Conservation (phyloP, 2,797 vertebrate species). For the Antennarius maculatus region DNA sequence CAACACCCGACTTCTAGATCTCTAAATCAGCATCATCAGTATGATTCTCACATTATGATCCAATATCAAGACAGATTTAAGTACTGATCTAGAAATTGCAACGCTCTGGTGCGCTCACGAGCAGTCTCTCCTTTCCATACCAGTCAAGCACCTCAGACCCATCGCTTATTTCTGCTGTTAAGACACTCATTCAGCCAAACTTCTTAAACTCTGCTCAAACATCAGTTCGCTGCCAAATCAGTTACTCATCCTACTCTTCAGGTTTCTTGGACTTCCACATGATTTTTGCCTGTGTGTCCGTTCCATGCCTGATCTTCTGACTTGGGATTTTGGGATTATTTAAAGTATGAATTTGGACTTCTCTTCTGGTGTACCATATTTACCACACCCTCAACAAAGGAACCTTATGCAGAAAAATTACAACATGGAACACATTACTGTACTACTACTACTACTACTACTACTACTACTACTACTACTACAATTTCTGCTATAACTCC, state of each 20-base stretch:
- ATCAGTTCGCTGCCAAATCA: too few relatives aligned
- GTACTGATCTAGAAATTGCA: constrained; percentile 47
- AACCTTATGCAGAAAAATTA: constrained; percentile 13
- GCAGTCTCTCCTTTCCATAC: constrained; percentile 16
- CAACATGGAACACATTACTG: constrained; percentile 12
- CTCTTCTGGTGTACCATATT: too few relatives aligned
- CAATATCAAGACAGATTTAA: constrained; percentile 40
- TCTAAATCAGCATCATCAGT: constrained; percentile 15
- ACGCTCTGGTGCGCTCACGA: constrained; percentile 18
- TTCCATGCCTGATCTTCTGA: too few relatives aligned
- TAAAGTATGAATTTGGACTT: too few relatives aligned
- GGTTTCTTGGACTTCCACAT: too few relatives aligned
- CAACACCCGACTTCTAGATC: constrained; percentile 49
- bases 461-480: neutral
- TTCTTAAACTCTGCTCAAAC: too few relatives aligned
- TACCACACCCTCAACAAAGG: too few relatives aligned
- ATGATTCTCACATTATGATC: constrained; percentile 30
- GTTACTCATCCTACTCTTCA: too few relatives aligned
- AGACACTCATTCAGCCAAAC: too few relatives aligned
- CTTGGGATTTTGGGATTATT: too few relatives aligned
- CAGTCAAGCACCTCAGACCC: too few relatives aligned
- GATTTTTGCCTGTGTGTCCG: too few relatives aligned
- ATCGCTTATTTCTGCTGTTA: constrained; percentile 11
- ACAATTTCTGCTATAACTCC: neutral
- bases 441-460: neutral